These are phyloP conservation scores for Hemiscyllium ocellatum DNA, from an alignment of 2,113 vertebrate genomes.

Conservation along the genomic window DNA sequence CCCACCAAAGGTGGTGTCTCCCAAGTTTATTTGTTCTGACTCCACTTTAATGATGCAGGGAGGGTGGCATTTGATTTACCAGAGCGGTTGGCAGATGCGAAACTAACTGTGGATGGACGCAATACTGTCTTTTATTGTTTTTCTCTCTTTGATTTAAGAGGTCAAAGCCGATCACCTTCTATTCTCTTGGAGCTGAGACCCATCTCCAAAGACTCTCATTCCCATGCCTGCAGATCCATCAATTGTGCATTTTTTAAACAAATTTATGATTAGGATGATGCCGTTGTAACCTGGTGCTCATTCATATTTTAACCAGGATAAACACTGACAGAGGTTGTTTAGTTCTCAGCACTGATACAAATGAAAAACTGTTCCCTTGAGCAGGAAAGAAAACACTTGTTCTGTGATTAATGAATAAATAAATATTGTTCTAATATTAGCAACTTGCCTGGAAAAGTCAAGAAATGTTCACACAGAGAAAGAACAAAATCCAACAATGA, in stretches of 20 bases:
- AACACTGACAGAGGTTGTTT: conserved; percentile 40
- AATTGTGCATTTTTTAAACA: conserved; percentile 39
- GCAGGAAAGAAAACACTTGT: conserved; percentile 50
- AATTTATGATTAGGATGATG: conserved; percentile 40
- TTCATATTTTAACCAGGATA: conserved; percentile 38
- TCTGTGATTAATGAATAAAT: conserved; percentile 47
- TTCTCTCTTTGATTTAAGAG: background rate
- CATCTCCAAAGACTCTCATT: background rate
- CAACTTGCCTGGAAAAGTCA: conserved; percentile 60
- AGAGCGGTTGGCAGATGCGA: background rate
- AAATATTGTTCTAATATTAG: conserved; percentile 47
- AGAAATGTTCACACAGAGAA: conserved; percentile 40
- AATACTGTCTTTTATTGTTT: background rate
- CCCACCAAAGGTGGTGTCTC: no score
- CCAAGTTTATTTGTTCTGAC: background rate
- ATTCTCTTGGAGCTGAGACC: background rate
- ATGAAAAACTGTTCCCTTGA: conserved; percentile 41
- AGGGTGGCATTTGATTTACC: background rate
- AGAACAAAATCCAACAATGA: conserved; percentile 38
- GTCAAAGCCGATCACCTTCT: background rate
- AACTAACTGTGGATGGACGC: background rate
- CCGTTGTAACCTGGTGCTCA: conserved; percentile 41
- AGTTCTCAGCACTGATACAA: conserved; percentile 37
- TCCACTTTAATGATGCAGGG: background rate
- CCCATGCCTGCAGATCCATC: background rate